Percentiles rank a stretch among this genome's conserved stretches.
Evolutionary conservation across 1,140 invertebrate genomes (phyloP).

Genomic region (Euschistus heros): DNA sequence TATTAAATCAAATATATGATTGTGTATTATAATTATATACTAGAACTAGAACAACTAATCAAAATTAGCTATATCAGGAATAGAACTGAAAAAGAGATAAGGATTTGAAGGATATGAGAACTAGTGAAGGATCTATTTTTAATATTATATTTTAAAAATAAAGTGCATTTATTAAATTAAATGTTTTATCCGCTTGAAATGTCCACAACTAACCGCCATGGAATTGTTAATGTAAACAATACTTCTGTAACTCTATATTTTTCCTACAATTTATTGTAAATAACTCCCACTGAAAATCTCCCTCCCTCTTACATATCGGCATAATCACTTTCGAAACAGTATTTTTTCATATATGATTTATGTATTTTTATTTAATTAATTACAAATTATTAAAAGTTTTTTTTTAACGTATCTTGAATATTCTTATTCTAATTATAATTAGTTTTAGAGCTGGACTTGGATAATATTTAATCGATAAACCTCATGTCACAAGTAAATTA

Average conservation of each 20-base stretch:
- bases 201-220: slow-evolving; percentile 8
- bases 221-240: background rate
- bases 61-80: slow-evolving; percentile 8
- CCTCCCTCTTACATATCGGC: background rate
- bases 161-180: slow-evolving; percentile 13
- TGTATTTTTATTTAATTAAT: background rate
- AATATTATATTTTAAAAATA: background rate
- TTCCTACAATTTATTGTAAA: slow-evolving; percentile 6
- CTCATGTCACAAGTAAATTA: no score
- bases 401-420: background rate
- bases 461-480: background rate
- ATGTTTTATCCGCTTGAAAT: background rate
- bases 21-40: no score
- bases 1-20: no score
- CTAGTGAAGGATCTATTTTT: background rate
- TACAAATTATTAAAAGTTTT: background rate
- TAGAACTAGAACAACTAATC: no score
- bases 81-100: slow-evolving; percentile 1
- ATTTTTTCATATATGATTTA: background rate
- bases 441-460: background rate
- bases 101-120: background rate
- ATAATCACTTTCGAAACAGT: slow-evolving; percentile 1
- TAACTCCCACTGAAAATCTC: background rate
- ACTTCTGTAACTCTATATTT: background rate
- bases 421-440: background rate